A percentile compares a stretch with the other conserved stretches of the same genome.
Evolutionary conservation across 1,140 invertebrate species (phyloP).

Genomic region (Agrilus planipennis): DNA sequence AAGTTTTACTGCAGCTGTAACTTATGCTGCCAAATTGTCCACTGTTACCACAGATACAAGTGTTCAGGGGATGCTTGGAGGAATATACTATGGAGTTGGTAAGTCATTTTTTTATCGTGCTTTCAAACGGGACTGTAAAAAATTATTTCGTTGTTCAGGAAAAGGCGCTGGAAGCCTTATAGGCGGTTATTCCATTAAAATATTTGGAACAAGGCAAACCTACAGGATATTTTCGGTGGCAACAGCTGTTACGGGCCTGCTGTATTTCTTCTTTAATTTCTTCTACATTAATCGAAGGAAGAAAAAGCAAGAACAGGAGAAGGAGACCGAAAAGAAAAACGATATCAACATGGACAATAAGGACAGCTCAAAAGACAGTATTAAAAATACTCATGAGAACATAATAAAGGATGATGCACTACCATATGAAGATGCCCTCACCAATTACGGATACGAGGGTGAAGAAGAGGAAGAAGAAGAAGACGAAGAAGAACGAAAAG

Average conservation of each 20-base stretch:
- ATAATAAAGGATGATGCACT: constrained; percentile 15
- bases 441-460: constrained; percentile 26
- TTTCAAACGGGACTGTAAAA: background rate
- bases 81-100: constrained; percentile 73
- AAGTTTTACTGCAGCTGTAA: constrained; percentile 69
- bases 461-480: constrained; percentile 21
- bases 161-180: constrained; percentile 65
- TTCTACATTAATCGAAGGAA: constrained; percentile 52
- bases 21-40: constrained; percentile 66
- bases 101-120: constrained; percentile 14
- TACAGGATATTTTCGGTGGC: constrained; percentile 58
- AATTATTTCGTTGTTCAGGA: constrained; percentile 39
- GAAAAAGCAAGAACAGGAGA: constrained; percentile 28
- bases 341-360: constrained; percentile 18
- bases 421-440: constrained; percentile 23
- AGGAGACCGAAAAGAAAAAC: constrained; percentile 18
- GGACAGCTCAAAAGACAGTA: constrained; percentile 19
- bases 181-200: constrained; percentile 65
- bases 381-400: background rate
- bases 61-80: constrained; percentile 69
- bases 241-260: constrained; percentile 47
- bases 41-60: constrained; percentile 70
- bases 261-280: constrained; percentile 59
- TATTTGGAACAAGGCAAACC: constrained; percentile 56
- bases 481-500: constrained; percentile 9